Base-by-base conservation (phyloP, 2,797 vertebrate species). In the Schizothorax lantsangensis region DNA sequence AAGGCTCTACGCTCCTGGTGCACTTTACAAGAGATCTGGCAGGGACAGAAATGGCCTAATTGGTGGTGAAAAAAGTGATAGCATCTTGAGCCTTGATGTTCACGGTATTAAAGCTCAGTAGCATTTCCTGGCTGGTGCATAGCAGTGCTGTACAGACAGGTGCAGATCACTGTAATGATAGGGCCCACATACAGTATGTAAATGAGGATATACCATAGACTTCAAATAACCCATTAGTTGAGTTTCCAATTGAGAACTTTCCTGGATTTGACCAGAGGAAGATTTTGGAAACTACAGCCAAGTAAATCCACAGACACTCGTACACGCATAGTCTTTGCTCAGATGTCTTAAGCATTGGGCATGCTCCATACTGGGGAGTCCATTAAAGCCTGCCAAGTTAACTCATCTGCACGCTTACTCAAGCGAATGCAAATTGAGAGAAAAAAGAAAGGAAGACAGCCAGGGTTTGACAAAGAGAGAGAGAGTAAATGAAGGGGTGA, bases 1-100 rank as follows among this genome's bases (percentile, higher is more conserved):
- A 62, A 86, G 87, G 90, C 89, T 80, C 81, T 90, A 87, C 23
- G 86, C 75, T 71, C 86, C 59, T 72, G 85, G 8, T 84, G 91
- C 90, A 89, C 91, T 89, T 89, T 89, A 83, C 47, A 38, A 90
- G 19, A 82, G 93, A 92, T 93, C 93, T 89, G 90, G 92, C 93
- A 92, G 88, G 91, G 91, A 92, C 93, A 93, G 91, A 93, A 93
- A 93, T 86, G 89, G 84, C 86, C 80, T 89, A 92, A 93, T 92
- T 92, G 91, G 89, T 86, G 90, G 84, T 92, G 92, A 92, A 93
- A 93, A 92, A 89, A 73, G 59, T 23, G 62, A 83, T 78, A 81
- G 79, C 89, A 84, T 68, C 59, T 87, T 81, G 30, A 89, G 90
- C 84, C 85, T 88, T 85, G 80, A 86, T 90, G 81, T 84, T 81